Conservation (phyloP, 2,797 vertebrate genomes). For the Pseudomugil gertrudae region DNA sequence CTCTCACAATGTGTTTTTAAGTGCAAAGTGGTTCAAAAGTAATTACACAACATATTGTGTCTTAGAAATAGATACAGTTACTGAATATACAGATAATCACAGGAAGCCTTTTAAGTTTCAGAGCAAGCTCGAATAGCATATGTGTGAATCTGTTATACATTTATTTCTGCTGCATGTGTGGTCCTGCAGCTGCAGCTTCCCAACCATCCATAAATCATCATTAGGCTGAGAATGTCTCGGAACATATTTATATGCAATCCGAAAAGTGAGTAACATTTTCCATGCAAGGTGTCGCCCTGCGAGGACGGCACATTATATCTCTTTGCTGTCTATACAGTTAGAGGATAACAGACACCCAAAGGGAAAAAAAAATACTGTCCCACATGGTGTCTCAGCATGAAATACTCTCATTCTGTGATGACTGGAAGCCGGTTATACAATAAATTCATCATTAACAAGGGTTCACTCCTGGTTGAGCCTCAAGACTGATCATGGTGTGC, state of each 20-base stretch:
- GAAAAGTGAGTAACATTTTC: slow-evolving; percentile 59
- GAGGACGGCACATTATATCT: slow-evolving; percentile 49
- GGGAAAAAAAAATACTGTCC: slow-evolving; percentile 12
- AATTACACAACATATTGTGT: not conserved
- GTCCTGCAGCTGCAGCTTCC: slow-evolving; percentile 45
- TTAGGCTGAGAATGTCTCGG: slow-evolving; percentile 45
- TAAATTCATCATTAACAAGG: slow-evolving; percentile 43
- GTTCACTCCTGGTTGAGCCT: slow-evolving; percentile 35
- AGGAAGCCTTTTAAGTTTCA: slow-evolving; percentile 11
- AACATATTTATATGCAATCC: slow-evolving; percentile 60
- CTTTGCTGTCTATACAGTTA: slow-evolving; percentile 31
- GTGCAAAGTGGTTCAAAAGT: not conserved
- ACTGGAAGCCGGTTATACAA: slow-evolving; percentile 40
- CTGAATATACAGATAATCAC: slow-evolving; percentile 1
- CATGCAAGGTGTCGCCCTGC: slow-evolving; percentile 43
- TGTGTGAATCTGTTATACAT: slow-evolving; percentile 23
- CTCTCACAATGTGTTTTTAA: slow-evolving; percentile 1
- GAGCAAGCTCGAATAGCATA: not conserved
- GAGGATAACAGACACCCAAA: slow-evolving; percentile 14
- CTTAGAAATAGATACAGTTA: not conserved
- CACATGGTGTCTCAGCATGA: slow-evolving; percentile 40
- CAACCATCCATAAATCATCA: slow-evolving; percentile 66
- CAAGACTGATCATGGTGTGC: slow-evolving; percentile 29
- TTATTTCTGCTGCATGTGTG: slow-evolving; percentile 1
- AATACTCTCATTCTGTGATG: slow-evolving; percentile 16